Percentiles rank a stretch among this genome's conserved stretches.
Evolutionary conservation across 2,888 invertebrate genomes (phyloP).

Genomic region (Cepaea hortensis): DNA sequence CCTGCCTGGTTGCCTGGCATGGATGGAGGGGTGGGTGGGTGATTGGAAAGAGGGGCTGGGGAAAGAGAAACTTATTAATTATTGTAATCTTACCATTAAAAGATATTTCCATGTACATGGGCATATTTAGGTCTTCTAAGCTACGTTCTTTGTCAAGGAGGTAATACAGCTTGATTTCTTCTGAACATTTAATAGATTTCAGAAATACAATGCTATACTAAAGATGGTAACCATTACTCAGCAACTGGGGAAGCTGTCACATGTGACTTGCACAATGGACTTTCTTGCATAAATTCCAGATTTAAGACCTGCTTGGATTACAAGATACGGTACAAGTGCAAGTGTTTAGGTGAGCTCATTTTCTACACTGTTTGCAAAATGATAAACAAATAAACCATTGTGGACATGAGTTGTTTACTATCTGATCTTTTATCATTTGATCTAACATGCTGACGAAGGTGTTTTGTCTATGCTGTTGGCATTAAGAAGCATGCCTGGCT

Average conservation of each 20-base stretch:
- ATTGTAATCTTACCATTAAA: too few species aligned
- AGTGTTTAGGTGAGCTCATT: conserved; percentile 32
- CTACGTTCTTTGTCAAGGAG: too few species aligned
- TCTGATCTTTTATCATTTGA: background rate
- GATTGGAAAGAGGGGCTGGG: too few species aligned
- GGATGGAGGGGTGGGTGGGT: too few species aligned
- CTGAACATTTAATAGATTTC: conserved; percentile 53
- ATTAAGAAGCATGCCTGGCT: too few species aligned
- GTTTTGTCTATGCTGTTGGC: too few species aligned
- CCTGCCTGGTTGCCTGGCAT: too few species aligned
- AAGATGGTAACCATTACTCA: conserved; percentile 54
- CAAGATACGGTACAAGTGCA: conserved; percentile 39
- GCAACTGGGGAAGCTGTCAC: conserved; percentile 61
- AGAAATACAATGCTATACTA: conserved; percentile 66
- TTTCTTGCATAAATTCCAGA: conserved; percentile 80
- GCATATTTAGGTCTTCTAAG: too few species aligned
- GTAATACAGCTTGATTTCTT: too few species aligned
- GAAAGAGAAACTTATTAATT: too few species aligned
- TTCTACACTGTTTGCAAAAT: background rate
- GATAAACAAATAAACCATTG: background rate
- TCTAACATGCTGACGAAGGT: background rate
- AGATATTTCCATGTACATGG: too few species aligned
- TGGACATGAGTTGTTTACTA: background rate
- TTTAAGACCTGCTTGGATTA: conserved; percentile 38
- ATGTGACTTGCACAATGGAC: conserved; percentile 81